Evolutionary conservation across 2,113 vertebrate species (phyloP).

Genomic region (Chrysochloris asiatica): DNA sequence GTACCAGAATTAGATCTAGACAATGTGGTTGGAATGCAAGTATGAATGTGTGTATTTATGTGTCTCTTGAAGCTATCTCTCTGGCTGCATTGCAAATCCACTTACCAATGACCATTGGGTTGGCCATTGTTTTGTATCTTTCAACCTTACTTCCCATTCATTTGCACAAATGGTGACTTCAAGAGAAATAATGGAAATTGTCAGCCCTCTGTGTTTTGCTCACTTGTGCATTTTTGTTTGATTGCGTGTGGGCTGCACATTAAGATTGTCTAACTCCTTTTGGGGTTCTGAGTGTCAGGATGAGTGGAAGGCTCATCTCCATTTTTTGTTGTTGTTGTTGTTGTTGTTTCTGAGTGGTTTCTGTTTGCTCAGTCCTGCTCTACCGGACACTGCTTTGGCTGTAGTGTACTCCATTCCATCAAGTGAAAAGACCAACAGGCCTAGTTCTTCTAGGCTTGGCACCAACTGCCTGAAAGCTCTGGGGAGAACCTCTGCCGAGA

Average conservation of each 20-base stretch:
- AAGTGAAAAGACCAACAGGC: neutral
- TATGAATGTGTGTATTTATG: constrained; percentile 47
- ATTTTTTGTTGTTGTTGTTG: too few species aligned
- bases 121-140: constrained; percentile 54
- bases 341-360: too few species aligned
- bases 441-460: neutral
- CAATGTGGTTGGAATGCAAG: constrained; percentile 38
- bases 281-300: neutral
- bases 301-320: neutral
- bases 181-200: constrained; percentile 30
- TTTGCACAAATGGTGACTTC: constrained; percentile 5
- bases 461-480: neutral
- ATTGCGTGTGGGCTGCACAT: neutral
- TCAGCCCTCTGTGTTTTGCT: constrained; percentile 30
- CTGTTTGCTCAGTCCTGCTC: neutral
- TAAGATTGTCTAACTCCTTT: neutral
- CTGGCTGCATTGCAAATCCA: constrained; percentile 50
- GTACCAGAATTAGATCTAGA: neutral
- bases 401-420: neutral
- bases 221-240: constrained; percentile 29
- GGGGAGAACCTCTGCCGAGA: neutral
- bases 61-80: constrained; percentile 41
- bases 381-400: neutral
- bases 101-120: constrained; percentile 52
- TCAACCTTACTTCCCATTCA: neutral